Conservation (phyloP, 2,888 invertebrate genomes). For the Scaptomyza caliginosa region DNA sequence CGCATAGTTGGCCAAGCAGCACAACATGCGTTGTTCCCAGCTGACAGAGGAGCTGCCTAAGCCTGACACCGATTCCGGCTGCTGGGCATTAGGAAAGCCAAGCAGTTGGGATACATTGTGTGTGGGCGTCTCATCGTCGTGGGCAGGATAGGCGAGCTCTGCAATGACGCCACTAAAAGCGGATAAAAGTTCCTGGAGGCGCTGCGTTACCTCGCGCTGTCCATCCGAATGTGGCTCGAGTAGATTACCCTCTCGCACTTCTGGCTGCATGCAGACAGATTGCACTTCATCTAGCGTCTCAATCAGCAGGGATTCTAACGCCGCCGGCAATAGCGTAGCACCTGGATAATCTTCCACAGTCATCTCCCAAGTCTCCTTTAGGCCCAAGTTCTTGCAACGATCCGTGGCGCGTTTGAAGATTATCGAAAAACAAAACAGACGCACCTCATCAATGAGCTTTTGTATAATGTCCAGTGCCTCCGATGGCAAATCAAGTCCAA, state of each 20-base stretch:
- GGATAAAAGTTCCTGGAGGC: slow-evolving; percentile 86
- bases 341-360: slow-evolving; percentile 94
- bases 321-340: slow-evolving; percentile 90
- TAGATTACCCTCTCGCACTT: slow-evolving; percentile 85
- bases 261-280: slow-evolving; percentile 89
- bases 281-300: slow-evolving; percentile 89
- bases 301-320: slow-evolving; percentile 89
- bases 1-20: slow-evolving; percentile 94
- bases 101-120: slow-evolving; percentile 87
- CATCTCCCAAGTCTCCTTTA: slow-evolving; percentile 93
- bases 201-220: slow-evolving; percentile 83
- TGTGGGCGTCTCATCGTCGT: slow-evolving; percentile 86
- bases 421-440: slow-evolving; percentile 93
- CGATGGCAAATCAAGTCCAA: slow-evolving; percentile 93
- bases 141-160: slow-evolving; percentile 88
- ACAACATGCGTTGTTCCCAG: slow-evolving; percentile 92
- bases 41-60: slow-evolving; percentile 83
- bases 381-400: slow-evolving; percentile 89
- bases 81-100: slow-evolving; percentile 86
- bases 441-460: slow-evolving; percentile 93
- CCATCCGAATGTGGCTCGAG: slow-evolving; percentile 84
- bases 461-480: slow-evolving; percentile 94
- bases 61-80: slow-evolving; percentile 71
- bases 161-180: slow-evolving; percentile 89
- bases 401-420: slow-evolving; percentile 93